Evolutionary conservation across 2,888 invertebrate species (phyloP).

Genomic region (Tinea pellionella): DNA sequence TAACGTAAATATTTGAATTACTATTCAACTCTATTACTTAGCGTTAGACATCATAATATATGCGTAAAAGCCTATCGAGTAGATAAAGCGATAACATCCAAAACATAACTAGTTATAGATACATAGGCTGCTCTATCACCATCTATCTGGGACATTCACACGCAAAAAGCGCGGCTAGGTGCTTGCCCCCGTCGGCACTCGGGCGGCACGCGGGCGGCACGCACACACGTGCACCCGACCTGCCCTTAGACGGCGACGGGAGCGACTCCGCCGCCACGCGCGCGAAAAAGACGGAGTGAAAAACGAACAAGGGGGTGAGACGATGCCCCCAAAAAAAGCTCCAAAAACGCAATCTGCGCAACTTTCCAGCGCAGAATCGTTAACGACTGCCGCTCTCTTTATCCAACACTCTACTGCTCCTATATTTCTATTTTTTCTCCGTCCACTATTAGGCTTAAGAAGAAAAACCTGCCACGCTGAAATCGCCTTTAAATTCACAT

Average conservation of each 20-base stretch:
- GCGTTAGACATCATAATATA: neutral
- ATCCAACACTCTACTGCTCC: slow-evolving; percentile 65
- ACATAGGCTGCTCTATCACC: neutral
- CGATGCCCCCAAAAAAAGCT: slow-evolving; percentile 69
- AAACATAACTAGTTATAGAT: neutral
- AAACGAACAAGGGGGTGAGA: slow-evolving; percentile 66
- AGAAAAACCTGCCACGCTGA: slow-evolving; percentile 18
- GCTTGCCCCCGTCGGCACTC: slow-evolving; percentile 29
- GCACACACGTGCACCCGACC: slow-evolving; percentile 26
- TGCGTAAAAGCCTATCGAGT: neutral
- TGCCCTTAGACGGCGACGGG: slow-evolving; percentile 28
- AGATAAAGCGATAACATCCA: neutral
- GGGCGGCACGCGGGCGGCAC: slow-evolving; percentile 46
- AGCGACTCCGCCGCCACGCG: slow-evolving; percentile 39
- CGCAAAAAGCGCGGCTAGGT: slow-evolving; percentile 40
- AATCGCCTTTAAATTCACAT: slow-evolving; percentile 9
- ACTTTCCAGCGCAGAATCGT: slow-evolving; percentile 72
- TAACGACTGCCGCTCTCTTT: slow-evolving; percentile 69
- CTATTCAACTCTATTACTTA: neutral
- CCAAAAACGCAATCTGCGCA: slow-evolving; percentile 72
- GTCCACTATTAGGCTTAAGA: slow-evolving; percentile 60
- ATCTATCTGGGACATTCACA: slow-evolving; percentile 59
- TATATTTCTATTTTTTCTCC: slow-evolving; percentile 70
- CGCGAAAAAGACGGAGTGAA: slow-evolving; percentile 65
- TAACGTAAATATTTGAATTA: too few species aligned